Base-by-base conservation (phyloP, 2,113 vertebrate genomes). In the Tauraco erythrolophus region DNA sequence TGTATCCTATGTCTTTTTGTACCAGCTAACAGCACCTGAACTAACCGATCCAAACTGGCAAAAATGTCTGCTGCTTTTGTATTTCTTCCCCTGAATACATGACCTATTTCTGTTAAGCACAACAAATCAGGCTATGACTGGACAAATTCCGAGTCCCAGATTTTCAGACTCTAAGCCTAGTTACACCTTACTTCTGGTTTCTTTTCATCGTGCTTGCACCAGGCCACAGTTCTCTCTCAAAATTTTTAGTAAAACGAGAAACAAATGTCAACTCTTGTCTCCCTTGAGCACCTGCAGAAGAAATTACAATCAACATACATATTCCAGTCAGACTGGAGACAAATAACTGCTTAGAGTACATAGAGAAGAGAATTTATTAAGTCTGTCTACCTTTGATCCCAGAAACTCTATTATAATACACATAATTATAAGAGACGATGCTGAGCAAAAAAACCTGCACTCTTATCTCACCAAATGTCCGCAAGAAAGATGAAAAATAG, bases 101-200 rank as follows among this genome's bases (percentile, higher is more conserved):
- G 91, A 92, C 89, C 89, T 92, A 71, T 70, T 96, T 96, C 48
- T 88, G 27, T 45, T 69, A 61, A 53, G 50, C 71, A 80, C 6
- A 7, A 75, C 33, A 62, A 37, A 91, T 70, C 19, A 58, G 28
- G 28, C 60, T 84, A 11, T 13, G 46, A 77, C 37, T 64, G 72
- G 56, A 70, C 64, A 89, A 51, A 12, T 89, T 78, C 41, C 0
- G 30, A 84, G 64, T 66, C 30, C 19, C 71, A 75, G 50, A 86
- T 94, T 91, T 95, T 80, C 69, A 84, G 58, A 77, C 15, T 31
- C n/a, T 68, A 79, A 70, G 39, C 31, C 31, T 7, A 84, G 35
- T 87, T 64, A 80, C 8, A 15, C 19, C 37, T 72, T 50, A 62
- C n/a, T 94, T 89, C n/a, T 89, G 35, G 17, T 75, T 88, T 58